phyloP scores from a whole-genome alignment of 92 coral and sea anemone genomes.

The Epizoanthus ramosus region DNA sequence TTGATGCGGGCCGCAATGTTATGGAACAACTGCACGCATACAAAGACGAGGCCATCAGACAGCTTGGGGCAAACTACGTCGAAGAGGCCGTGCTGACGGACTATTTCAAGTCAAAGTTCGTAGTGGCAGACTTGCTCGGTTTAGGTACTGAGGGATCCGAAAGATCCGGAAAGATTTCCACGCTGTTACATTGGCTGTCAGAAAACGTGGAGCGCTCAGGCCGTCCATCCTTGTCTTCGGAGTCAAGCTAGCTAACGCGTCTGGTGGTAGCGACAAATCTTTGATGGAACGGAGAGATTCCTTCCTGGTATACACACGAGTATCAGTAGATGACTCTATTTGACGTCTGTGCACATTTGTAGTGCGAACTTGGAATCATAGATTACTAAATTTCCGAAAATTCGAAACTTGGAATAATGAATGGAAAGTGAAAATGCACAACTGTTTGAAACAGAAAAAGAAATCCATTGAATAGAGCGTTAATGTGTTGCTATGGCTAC shows the following conservation, averaged over 20 bases:
- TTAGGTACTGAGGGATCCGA: constrained; percentile 70
- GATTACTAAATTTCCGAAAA: too few species aligned
- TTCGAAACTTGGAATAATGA: too few species aligned
- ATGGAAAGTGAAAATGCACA: too few species aligned
- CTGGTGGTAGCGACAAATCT: too few species aligned
- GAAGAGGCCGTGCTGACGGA: constrained; percentile 56
- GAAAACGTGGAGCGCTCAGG: constrained; percentile 80
- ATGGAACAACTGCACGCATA: constrained; percentile 73
- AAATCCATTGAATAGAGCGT: too few species aligned
- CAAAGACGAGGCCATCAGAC: constrained; percentile 55
- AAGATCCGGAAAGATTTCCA: constrained; percentile 68
- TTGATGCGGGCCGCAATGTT: constrained; percentile 78
- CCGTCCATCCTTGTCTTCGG: constrained; percentile 41
- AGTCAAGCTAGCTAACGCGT: constrained; percentile 17
- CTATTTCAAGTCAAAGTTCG: constrained; percentile 64
- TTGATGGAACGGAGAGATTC: too few species aligned
- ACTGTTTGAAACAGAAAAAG: too few species aligned
- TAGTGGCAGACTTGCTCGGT: constrained; percentile 77
- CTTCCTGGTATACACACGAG: too few species aligned
- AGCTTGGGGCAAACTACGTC: constrained; percentile 15
- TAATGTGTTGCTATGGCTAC: too few species aligned
- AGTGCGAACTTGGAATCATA: too few species aligned
- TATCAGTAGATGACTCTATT: too few species aligned
- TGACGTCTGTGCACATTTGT: too few species aligned
- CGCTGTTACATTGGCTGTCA: constrained; percentile 84